Evolutionary conservation across 2,797 vertebrate species (phyloP), one percentile per base, ranked within the genome.

Genomic region (Psittacula derbiana): DNA sequence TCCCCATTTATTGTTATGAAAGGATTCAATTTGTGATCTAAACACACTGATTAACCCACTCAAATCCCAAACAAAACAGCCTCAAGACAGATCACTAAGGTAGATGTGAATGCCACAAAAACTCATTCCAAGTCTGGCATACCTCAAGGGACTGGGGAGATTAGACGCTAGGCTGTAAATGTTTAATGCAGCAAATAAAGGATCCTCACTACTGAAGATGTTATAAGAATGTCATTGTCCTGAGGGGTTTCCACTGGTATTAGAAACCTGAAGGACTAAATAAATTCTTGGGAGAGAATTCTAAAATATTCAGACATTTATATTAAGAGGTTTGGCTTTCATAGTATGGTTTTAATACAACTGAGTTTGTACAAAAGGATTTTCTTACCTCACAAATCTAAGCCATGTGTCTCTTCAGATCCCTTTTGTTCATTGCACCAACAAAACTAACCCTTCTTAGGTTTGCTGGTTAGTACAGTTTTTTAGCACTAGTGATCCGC

Each of bases 151-250:
- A 75, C 70, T 62, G 36, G 21, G 43, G 46, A 93, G 72, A 82
- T 76, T 92, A 74, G 24, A 46, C 55, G 60, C 28, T 47, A 23
- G 82, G 38, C 28, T 89, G 33, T 86, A 94, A 96, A 91, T 53
- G 78, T 67, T 93, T 52, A 92, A 96, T 92, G 75, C 18, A 90
- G 58, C 75, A 95, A 93, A 93, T 90, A 94, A 93, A 96, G 61
- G 44, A 72, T 80, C 20, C 58, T 89, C 60, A 33, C 75, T 72
- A 58, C 18, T 47, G 46, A 88, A 70, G 69, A 60, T 44, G 46
- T 30, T 86, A n/a, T 53, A 80, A 93, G 53, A 78, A 88, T 28
- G 20, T 24, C 4, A 43, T 84, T 92, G 91, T 92, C 89, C 81
- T 73, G 33, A 92, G 73, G 85, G 65, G n/a, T 25, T 87, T 91